Base-by-base conservation (phyloP, 2,113 vertebrate genomes). In the Chrysemys picta region DNA sequence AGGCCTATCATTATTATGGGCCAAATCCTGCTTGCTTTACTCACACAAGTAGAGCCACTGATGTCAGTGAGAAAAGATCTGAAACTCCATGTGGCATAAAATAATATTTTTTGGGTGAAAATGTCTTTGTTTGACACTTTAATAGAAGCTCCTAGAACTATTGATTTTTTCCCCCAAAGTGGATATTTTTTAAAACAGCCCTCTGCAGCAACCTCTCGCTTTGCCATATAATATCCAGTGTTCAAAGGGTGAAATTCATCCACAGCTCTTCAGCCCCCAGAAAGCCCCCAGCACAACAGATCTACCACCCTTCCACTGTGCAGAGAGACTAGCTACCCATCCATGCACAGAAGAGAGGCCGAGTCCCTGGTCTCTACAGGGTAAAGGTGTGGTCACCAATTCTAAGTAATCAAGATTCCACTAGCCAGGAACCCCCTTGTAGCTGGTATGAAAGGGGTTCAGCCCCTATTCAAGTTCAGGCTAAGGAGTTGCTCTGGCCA, bases 171-270 rank as follows among this genome's bases (percentile, higher is more conserved):
- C 1, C 2, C 53, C 91, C 59, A 35, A 12, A 62, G 59, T 31
- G 85, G 35, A 94, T 10, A 27, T 0, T 10, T 94, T 95, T 97
- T 56, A 82, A 89, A 91, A 87, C 47, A 90, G 87, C 35, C 88
- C 84, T 80, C 89, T 91, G 47, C 75, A 97, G 97, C 57, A 80
- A 52, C 29, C 96, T 95, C 84, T 86, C 22, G 78, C 80, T 93
- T 91, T 93, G 38, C 53, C n/a, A 50, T 79, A 3, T 10, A 80
- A 79, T 94, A 8, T 93, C 25, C 42, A 82, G 31, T 2, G 49
- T 19, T 62, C 91, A 49, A 88, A 93, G 72, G 25, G 5, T 49
- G 38, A 50, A 93, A 89, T 91, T 93, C 29, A 86, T 52, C 80
- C 38, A n/a, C 80, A 16, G 24, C 50, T 92, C 65, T 81, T 92